phyloP scores from a whole-genome alignment of 2,888 invertebrate genomes.

The Chromoteleia sp. region DNA sequence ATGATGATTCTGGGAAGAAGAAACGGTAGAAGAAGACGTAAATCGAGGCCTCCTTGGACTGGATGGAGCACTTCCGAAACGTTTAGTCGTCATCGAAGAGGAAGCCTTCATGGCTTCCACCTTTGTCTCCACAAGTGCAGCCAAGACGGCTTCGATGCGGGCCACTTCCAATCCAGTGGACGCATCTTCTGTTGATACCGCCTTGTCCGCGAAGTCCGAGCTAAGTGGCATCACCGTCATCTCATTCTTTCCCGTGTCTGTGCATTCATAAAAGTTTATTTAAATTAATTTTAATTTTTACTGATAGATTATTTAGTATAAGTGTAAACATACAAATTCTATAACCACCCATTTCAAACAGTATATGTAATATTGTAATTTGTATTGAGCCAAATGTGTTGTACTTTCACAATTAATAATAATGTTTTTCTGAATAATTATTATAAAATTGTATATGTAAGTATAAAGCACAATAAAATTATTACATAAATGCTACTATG shows the following conservation, averaged over 20 bases:
- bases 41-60: slow-evolving; percentile 84
- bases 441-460: too few species aligned
- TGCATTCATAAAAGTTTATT: background rate
- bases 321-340: too few species aligned
- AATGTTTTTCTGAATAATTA: too few species aligned
- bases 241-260: slow-evolving; percentile 60
- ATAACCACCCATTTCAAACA: too few species aligned
- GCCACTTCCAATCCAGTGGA: slow-evolving; percentile 86
- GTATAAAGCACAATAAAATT: too few species aligned
- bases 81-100: slow-evolving; percentile 84
- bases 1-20: slow-evolving; percentile 83
- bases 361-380: too few species aligned
- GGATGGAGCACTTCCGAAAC: slow-evolving; percentile 83
- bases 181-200: slow-evolving; percentile 89
- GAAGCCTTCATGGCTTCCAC: slow-evolving; percentile 87
- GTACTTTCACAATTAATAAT: too few species aligned
- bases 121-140: slow-evolving; percentile 90
- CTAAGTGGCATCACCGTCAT: slow-evolving; percentile 84
- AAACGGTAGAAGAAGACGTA: slow-evolving; percentile 84
- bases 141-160: slow-evolving; percentile 89
- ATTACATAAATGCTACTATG: too few species aligned
- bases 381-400: too few species aligned
- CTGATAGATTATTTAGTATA: background rate
- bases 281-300: slow-evolving; percentile 2
- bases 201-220: slow-evolving; percentile 88